Evolutionary conservation across 2,888 invertebrate genomes (phyloP), one percentile per base, ranked within the genome.

Genomic region (Liopterus haemorrhoidalis): DNA sequence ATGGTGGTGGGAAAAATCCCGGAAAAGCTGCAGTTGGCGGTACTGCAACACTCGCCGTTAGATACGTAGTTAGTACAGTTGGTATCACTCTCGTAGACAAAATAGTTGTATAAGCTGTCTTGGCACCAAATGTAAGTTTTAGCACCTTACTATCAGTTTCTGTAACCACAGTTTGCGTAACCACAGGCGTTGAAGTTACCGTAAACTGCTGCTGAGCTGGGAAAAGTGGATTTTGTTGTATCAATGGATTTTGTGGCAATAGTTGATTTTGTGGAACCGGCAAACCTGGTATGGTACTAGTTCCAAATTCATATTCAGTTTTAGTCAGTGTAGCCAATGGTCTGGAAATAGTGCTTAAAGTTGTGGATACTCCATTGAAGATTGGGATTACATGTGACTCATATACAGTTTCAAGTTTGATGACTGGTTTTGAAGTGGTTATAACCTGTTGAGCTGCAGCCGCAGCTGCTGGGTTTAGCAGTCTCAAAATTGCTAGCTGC

Each of bases 41-140:
- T 12, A 87, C 74, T 2, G 86, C 78, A 19, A 90, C 71, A 1
- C 87, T 85, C 11, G 83, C 82, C 4, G 90, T 90, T 51, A 90
- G 75, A 62, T 85, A 86, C 11, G 85, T 82, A n/a, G 91, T 90
- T 48, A 90, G 65, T 38, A 82, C 73, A 1, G 89, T 89, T 5
- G 90, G 89, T 28, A 90, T 80, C 31, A 91, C 80, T 58, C 78
- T 81, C 25, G 90, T 89, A 2, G 86, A 85, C 65, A 81, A 89
- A 46, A 92, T 72, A 2, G 90, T 91, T 5, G 91, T 91, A 62
- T 85, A 85, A 1, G 89, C 82, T 1, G 90, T 90, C 66, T 87
- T 88, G 21, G 91, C 90, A n/a, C 91, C 90, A 62, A 91, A 91
- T 8, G 89, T 90, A 54, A 91, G 70, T 66, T 90, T 89, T 49